Evolutionary conservation across 2,888 invertebrate species (phyloP).

Genomic region (Synanthedon formicaeformis): DNA sequence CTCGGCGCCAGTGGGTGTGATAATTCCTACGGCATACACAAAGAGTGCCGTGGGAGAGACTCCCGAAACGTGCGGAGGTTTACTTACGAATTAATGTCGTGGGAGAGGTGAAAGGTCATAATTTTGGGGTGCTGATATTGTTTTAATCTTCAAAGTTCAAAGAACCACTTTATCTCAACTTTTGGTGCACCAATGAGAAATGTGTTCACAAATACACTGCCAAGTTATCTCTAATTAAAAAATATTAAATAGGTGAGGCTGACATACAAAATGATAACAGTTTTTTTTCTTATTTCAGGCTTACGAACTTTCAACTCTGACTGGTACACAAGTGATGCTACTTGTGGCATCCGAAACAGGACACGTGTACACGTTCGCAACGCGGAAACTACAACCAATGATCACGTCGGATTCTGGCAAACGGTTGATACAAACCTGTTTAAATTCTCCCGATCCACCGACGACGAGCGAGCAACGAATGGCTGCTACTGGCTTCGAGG

Average conservation of each 20-base stretch:
- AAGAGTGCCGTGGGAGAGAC: slow-evolving; percentile 62
- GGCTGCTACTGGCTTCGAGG: slow-evolving; percentile 98
- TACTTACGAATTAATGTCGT: slow-evolving; percentile 54
- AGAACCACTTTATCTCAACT: slow-evolving; percentile 3
- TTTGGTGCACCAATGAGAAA: slow-evolving; percentile 7
- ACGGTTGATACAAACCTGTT: slow-evolving; percentile 97
- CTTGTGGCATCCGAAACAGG: slow-evolving; percentile 99
- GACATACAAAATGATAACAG: too few species aligned
- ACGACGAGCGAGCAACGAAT: slow-evolving; percentile 92
- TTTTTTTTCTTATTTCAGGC: slow-evolving; percentile 75
- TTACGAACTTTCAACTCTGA: slow-evolving; percentile 97
- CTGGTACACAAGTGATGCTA: slow-evolving; percentile 99
- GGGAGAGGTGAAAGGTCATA: slow-evolving; percentile 63
- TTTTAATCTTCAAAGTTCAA: slow-evolving; percentile 22
- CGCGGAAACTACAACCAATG: slow-evolving; percentile 98
- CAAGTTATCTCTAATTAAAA: not conserved
- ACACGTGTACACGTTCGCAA: slow-evolving; percentile 99
- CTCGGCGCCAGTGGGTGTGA: slow-evolving; percentile 60
- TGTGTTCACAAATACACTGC: slow-evolving; percentile 20
- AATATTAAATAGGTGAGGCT: too few species aligned
- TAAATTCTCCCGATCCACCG: slow-evolving; percentile 95
- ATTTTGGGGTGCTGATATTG: slow-evolving; percentile 21
- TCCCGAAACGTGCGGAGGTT: slow-evolving; percentile 51
- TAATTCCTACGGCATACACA: slow-evolving; percentile 62
- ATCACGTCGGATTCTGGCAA: slow-evolving; percentile 98